Evolutionary conservation across 2,888 invertebrate genomes (phyloP), one percentile per base, ranked within the genome.

Genomic region (Nebria salina): DNA sequence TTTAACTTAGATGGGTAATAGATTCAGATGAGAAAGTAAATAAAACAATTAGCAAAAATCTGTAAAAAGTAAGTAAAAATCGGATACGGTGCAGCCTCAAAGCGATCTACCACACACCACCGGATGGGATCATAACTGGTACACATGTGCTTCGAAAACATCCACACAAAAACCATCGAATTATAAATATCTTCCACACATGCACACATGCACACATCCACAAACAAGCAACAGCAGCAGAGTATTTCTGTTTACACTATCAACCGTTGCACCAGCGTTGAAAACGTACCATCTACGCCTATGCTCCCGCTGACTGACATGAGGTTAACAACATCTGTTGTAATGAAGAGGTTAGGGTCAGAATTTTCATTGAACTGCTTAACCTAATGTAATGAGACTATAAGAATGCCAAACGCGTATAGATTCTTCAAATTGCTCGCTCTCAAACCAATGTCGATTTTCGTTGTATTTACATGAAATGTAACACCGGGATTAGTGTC

Each of bases 91-190:
- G 68, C 41, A 41, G 20, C 20, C 68, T 70, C 34, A 76, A 70
- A 76, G 68, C 70, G 54, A 54, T 76, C 70, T 68, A 70, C 76
- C 66, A 68, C 66, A 68, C 76, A 76, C 20, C 20, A 66, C 76
- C 76, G 68, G 76, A 76, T 76, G 76, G 76, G 68, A 76, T 76
- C 76, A 76, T 68, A 76, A 76, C 76, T 70, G 41, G 76, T 66
- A 70, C 76, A 76, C 76, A 76, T 76, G 76, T 76, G 76, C 42
- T 41, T 76, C 41, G 70, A 68, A 76, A 76, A 76, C 76, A 76
- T 34, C 64, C 68, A 76, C 76, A 76, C 41, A 76, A 68, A 76
- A 70, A 76, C 76, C 42, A 76, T 68, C 66, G 13, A 65, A 70
- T 76, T 68, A 76, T 76, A 76, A 76, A 76, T 76, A 75, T 8